Evolutionary conservation across 2,113 vertebrate species (phyloP).

Genomic region (Megaceryle torquata): DNA sequence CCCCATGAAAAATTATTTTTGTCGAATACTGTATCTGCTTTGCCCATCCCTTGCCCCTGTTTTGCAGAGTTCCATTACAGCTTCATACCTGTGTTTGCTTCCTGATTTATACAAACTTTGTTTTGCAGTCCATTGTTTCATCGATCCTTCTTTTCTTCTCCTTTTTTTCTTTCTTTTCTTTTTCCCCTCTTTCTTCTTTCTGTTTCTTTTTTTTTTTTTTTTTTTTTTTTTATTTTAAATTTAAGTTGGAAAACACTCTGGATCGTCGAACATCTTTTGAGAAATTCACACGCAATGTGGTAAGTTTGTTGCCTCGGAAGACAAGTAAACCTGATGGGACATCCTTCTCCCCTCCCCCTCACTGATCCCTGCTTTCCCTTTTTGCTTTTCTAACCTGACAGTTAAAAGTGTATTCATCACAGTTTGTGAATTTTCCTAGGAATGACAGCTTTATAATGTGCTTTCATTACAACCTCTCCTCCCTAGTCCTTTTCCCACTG

Average conservation of each 20-base stretch:
- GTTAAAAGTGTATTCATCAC: slow-evolving; percentile 28
- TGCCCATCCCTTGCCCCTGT: neutral
- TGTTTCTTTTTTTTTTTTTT: slow-evolving; percentile 8
- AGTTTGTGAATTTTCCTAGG: slow-evolving; percentile 27
- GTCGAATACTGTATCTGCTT: neutral
- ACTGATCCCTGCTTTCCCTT: neutral
- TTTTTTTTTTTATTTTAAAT: slow-evolving; percentile 39
- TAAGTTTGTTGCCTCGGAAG: slow-evolving; percentile 75
- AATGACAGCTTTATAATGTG: slow-evolving; percentile 32
- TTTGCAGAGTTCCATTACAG: neutral
- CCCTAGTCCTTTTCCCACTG: neutral
- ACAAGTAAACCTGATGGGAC: slow-evolving; percentile 49
- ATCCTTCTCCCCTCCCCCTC: slow-evolving; percentile 9
- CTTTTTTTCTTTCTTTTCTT: slow-evolving; percentile 61
- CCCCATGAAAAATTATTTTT: slow-evolving; percentile 14
- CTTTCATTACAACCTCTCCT: slow-evolving; percentile 5
- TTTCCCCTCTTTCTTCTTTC: slow-evolving; percentile 35
- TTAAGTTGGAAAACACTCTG: slow-evolving; percentile 82
- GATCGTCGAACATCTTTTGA: slow-evolving; percentile 86
- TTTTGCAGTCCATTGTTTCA: slow-evolving; percentile 62
- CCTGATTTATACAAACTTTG: slow-evolving; percentile 48
- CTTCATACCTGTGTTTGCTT: slow-evolving; percentile 19
- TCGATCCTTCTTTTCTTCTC: slow-evolving; percentile 67
- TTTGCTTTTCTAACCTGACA: slow-evolving; percentile 4
- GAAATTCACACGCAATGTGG: slow-evolving; percentile 85